These are phyloP conservation scores for Apis dorsata DNA, from an alignment of 1,140 invertebrate genomes.

Conservation along the genomic window DNA sequence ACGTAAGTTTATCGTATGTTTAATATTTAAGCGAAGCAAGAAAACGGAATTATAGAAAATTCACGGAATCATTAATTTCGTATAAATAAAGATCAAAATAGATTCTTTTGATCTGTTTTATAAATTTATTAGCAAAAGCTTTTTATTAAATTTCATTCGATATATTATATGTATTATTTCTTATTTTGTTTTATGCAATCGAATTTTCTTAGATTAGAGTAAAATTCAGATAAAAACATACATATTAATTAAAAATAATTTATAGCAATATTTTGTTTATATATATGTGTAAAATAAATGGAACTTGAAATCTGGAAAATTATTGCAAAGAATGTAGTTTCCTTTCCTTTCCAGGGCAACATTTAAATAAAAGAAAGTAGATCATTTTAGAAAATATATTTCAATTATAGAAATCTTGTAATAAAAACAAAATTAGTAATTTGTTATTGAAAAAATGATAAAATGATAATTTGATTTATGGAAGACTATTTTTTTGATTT, in stretches of 20 bases:
- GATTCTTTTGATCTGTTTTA: slow-evolving; percentile 21
- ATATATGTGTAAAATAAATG: background rate
- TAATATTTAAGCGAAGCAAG: background rate
- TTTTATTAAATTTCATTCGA: no score
- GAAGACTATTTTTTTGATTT: no score
- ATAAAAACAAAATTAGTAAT: background rate
- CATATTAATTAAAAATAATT: background rate
- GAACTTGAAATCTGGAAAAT: background rate
- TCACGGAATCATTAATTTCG: background rate
- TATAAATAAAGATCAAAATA: background rate
- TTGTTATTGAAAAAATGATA: background rate
- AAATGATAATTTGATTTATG: no score
- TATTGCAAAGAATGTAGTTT: background rate
- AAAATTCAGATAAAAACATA: background rate
- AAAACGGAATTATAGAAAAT: background rate
- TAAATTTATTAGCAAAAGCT: background rate
- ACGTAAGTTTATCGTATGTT: background rate
- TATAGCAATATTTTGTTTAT: background rate
- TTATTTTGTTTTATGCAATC: background rate
- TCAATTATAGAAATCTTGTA: slow-evolving; percentile 6
- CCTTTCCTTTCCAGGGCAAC: background rate
- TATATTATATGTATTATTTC: background rate
- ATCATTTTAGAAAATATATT: slow-evolving; percentile 32
- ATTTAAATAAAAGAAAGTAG: slow-evolving; percentile 32
- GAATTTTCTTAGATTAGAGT: background rate